A percentile compares a stretch with the other conserved stretches of the same genome.
phyloP scores from a whole-genome alignment of 1,140 invertebrate species.

The Mamestra configurata region DNA sequence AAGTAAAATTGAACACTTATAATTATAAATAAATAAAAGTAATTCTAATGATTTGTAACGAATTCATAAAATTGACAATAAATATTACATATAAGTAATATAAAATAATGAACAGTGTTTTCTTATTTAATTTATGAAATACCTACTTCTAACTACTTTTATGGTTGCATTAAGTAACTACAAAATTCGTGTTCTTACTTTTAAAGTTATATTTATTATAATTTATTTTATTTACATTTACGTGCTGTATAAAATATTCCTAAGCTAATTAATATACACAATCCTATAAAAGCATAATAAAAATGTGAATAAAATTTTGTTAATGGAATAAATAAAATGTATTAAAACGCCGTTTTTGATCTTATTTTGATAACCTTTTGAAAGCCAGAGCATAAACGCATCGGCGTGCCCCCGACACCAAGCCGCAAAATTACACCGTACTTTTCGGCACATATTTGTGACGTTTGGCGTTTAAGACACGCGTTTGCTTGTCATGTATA shows the following conservation, averaged over 20 bases:
- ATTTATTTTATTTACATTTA: neutral
- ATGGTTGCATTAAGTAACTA: conserved; percentile 17
- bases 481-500: too few relatives aligned
- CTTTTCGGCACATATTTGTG: too few relatives aligned
- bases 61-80: too few relatives aligned
- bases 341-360: neutral
- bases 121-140: neutral
- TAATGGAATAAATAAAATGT: neutral
- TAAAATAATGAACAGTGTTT: neutral
- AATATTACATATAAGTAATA: too few relatives aligned
- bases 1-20: neutral
- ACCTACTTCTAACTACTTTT: neutral
- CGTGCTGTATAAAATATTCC: neutral
- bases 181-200: conserved; percentile 19
- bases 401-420: too few relatives aligned
- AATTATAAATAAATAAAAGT: too few relatives aligned
- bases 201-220: neutral
- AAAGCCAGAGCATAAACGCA: too few relatives aligned
- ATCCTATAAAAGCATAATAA: neutral
- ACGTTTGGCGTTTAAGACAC: too few relatives aligned
- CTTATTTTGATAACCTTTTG: too few relatives aligned
- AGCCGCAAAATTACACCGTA: too few relatives aligned
- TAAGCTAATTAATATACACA: neutral
- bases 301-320: neutral
- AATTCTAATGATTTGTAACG: neutral